Percentiles rank a stretch among this genome's conserved stretches.
These are phyloP conservation scores for Acromyrmex charruanus DNA, from an alignment of 1,140 invertebrate genomes.

Conservation along the genomic window DNA sequence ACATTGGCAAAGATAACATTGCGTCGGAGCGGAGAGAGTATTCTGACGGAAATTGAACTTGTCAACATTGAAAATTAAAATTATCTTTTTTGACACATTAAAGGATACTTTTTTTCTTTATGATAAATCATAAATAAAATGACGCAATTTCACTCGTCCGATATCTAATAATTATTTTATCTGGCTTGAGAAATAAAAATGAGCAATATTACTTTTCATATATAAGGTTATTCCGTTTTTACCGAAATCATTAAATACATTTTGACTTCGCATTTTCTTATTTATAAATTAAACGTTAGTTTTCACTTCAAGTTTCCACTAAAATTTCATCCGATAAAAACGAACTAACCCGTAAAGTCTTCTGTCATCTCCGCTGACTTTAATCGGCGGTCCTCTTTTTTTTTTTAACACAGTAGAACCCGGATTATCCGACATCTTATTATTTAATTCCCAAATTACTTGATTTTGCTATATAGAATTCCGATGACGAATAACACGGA, in stretches of 20 bases:
- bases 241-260: neutral
- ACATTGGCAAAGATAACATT: conserved; percentile 43
- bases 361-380: neutral
- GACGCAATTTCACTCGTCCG: neutral
- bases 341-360: neutral
- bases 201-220: neutral
- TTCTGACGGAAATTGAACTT: conserved; percentile 22
- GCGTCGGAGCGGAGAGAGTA: neutral
- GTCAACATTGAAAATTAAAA: neutral
- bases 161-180: neutral
- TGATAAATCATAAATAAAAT: neutral
- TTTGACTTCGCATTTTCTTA: neutral
- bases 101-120: neutral
- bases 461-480: too few species aligned
- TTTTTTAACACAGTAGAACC: too few species aligned
- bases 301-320: neutral
- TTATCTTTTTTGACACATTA: conserved; percentile 5
- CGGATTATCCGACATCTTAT: too few species aligned
- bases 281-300: neutral
- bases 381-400: neutral
- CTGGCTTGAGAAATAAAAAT: neutral
- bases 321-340: neutral
- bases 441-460: too few species aligned
- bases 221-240: neutral
- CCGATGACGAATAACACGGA: too few species aligned